These are phyloP conservation scores for Hybos culiciformis DNA, from an alignment of 2,888 invertebrate species.

Conservation along the genomic window DNA sequence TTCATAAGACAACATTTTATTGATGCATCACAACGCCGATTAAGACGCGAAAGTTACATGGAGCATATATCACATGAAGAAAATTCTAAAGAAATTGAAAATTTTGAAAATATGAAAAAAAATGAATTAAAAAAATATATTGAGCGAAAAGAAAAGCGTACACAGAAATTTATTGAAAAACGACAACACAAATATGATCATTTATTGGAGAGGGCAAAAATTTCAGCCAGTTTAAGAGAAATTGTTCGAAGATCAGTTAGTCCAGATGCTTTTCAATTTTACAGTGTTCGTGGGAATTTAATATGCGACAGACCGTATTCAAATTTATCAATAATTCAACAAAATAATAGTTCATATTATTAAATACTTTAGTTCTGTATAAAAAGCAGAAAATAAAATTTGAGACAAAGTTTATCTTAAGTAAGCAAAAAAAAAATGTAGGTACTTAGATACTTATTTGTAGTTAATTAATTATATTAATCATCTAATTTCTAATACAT, in stretches of 20 bases:
- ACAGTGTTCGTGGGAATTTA: too few relatives aligned
- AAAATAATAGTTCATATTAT: too few relatives aligned
- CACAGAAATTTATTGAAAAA: conserved; percentile 27
- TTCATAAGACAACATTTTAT: conserved; percentile 24
- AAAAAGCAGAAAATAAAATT: too few relatives aligned
- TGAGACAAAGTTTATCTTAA: too few relatives aligned
- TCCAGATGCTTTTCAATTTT: conserved; percentile 21
- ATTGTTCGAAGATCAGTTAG: conserved; percentile 32
- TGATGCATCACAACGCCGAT: conserved; percentile 26
- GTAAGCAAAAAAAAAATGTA: too few relatives aligned
- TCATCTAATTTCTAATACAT: too few relatives aligned
- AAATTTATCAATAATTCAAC: too few relatives aligned
- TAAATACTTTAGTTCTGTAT: too few relatives aligned
- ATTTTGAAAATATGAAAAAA: conserved; percentile 23
- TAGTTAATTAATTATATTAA: too few relatives aligned
- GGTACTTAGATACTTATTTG: too few relatives aligned
- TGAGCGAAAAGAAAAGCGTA: conserved; percentile 25
- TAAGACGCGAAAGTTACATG: conserved; percentile 30
- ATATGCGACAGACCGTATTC: conserved; percentile 7
- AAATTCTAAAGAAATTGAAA: conserved; percentile 29
- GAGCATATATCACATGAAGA: conserved; percentile 31
- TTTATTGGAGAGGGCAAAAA: conserved; percentile 28
- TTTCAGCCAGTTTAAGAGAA: conserved; percentile 32
- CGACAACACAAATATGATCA: conserved; percentile 25
- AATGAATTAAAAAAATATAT: conserved; percentile 27